A percentile compares a stretch with the other conserved stretches of the same genome.
Conservation (phyloP, 2,888 invertebrate species). For the Apomyelois bistriatella region DNA sequence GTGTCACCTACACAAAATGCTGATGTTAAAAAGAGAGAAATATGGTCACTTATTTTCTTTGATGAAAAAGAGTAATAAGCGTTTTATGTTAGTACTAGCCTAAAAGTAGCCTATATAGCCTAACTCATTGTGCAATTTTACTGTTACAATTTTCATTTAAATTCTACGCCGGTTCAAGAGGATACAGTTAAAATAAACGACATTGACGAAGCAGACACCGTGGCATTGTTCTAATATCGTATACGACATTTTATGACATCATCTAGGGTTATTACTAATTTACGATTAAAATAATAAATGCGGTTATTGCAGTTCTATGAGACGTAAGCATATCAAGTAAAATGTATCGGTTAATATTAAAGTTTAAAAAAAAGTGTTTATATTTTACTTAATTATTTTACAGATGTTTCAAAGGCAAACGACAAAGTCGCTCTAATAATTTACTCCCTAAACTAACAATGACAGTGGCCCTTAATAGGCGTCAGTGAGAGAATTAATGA, state of each 20-base stretch:
- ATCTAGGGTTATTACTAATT: neutral
- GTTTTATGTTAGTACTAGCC: no score
- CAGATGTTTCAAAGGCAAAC: neutral
- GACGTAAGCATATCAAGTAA: no score
- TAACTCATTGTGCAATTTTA: neutral
- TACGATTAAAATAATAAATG: neutral
- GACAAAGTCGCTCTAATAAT: neutral
- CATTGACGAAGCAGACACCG: conserved; percentile 5
- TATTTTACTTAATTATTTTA: neutral
- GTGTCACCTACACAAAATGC: no score
- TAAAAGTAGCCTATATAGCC: no score
- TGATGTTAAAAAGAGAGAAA: neutral
- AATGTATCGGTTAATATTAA: no score
- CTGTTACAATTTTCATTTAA: neutral
- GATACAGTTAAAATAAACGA: neutral
- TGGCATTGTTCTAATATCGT: neutral
- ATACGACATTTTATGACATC: neutral
- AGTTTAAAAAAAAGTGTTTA: no score
- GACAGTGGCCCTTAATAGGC: conserved; percentile 10
- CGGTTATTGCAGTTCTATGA: neutral
- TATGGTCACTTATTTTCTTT: no score
- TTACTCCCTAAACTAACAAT: conserved; percentile 5
- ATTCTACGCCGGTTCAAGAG: neutral
- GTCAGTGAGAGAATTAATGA: conserved; percentile 12
- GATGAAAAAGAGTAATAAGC: no score